Evolutionary conservation across 1,140 invertebrate species (phyloP).

Genomic region (Megalonaias nervosa): DNA sequence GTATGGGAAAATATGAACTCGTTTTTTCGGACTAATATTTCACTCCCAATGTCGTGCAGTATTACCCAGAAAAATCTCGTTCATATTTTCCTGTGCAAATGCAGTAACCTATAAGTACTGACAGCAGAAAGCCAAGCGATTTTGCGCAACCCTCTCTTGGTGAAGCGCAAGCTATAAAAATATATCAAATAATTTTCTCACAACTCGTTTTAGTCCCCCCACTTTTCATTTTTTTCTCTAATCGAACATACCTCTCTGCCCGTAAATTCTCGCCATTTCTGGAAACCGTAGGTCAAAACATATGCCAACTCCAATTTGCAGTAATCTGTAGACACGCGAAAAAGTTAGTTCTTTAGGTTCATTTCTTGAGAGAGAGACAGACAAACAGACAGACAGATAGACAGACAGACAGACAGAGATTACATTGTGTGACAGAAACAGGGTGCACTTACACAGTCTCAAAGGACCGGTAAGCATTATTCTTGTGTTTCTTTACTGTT

Average conservation of each 20-base stretch:
- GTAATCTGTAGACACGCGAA: conserved; percentile 8
- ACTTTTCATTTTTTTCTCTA: too few species aligned
- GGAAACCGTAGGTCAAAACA: conserved; percentile 30
- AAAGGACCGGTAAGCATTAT: not conserved
- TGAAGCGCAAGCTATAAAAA: too few species aligned
- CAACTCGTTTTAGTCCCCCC: too few species aligned
- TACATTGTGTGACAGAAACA: not conserved
- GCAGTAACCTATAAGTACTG: too few species aligned
- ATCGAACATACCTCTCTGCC: conserved; percentile 10
- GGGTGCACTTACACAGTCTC: not conserved
- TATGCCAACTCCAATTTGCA: conserved; percentile 29
- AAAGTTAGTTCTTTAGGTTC: not conserved
- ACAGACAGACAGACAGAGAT: not conserved
- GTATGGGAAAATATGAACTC: too few species aligned
- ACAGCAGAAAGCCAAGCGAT: too few species aligned
- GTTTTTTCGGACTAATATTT: too few species aligned
- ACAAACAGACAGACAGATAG: not conserved
- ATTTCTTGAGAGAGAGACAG: not conserved
- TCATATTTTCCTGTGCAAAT: too few species aligned
- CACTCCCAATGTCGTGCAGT: too few species aligned
- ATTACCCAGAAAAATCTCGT: too few species aligned
- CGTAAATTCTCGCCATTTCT: conserved; percentile 27
- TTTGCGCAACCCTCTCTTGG: too few species aligned
- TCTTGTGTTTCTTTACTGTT: not conserved
- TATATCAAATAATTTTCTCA: too few species aligned